These are phyloP conservation scores for human (Homo sapiens) DNA, from an alignment of 2,113 vertebrate species.

Conservation along the genomic window GRCh38 chr12:75139001-75139500, in stretches of 20 bases:
- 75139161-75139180: constrained; percentile 8
- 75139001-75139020: too few relatives aligned
- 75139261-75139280: constrained; percentile 51
- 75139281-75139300: constrained; percentile 28
- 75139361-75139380: constrained; percentile 40
- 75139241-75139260: constrained; percentile 43
- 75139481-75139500: constrained; percentile 7
- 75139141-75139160: constrained; percentile 39
- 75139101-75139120: not conserved
- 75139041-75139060: not conserved
- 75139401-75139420: constrained; percentile 36
- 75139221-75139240: constrained; percentile 25
- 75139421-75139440: constrained; percentile 5
- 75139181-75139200: constrained; percentile 40
- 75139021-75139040: not conserved
- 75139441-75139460: constrained; percentile 26
- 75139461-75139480: constrained; percentile 41
- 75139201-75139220: constrained; percentile 52
- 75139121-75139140: not conserved
- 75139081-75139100: not conserved
- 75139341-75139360: constrained; percentile 51
- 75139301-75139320: constrained; percentile 66
- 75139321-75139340: constrained; percentile 48
- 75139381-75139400: not conserved
- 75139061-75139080: constrained; percentile 20